phyloP scores from a whole-genome alignment of 2,113 vertebrate species.

The Elaphurus davidianus region DNA sequence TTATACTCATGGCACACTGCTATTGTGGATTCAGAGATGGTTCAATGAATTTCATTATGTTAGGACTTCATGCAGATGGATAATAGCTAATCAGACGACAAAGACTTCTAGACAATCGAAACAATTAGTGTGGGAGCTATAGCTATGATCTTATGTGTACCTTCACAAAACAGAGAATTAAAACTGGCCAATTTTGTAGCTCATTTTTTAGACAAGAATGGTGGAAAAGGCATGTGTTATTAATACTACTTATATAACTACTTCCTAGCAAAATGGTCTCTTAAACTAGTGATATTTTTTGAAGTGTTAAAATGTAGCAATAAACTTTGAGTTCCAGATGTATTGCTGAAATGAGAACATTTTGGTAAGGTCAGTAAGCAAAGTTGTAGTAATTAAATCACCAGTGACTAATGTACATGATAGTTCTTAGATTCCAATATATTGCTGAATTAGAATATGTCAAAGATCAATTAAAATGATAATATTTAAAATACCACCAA shows the following conservation, averaged over 20 bases:
- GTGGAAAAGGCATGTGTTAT: not conserved
- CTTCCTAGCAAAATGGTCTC: not conserved
- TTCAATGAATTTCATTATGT: not conserved
- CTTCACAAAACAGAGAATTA: slow-evolving; percentile 36
- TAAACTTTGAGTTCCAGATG: not conserved
- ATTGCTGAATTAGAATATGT: not conserved
- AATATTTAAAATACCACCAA: not conserved
- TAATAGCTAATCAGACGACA: slow-evolving; percentile 5
- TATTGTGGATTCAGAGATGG: not conserved
- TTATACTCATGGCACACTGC: not conserved
- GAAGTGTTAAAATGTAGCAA: not conserved
- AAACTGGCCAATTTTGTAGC: slow-evolving; percentile 22
- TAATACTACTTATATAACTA: not conserved
- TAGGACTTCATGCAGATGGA: not conserved
- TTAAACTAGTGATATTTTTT: slow-evolving; percentile 23
- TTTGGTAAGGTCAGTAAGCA: not conserved
- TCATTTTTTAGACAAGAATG: slow-evolving; percentile 32
- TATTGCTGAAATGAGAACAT: not conserved
- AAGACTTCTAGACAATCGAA: not conserved
- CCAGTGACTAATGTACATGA: not conserved
- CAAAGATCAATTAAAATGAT: not conserved
- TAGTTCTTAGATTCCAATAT: not conserved
- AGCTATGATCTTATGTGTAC: not conserved
- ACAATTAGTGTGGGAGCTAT: not conserved
- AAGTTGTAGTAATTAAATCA: not conserved